A percentile compares a stretch with the other conserved stretches of the same genome.
Evolutionary conservation across 2,113 vertebrate species (phyloP).

Genomic region (Thamnaconus septentrionalis): DNA sequence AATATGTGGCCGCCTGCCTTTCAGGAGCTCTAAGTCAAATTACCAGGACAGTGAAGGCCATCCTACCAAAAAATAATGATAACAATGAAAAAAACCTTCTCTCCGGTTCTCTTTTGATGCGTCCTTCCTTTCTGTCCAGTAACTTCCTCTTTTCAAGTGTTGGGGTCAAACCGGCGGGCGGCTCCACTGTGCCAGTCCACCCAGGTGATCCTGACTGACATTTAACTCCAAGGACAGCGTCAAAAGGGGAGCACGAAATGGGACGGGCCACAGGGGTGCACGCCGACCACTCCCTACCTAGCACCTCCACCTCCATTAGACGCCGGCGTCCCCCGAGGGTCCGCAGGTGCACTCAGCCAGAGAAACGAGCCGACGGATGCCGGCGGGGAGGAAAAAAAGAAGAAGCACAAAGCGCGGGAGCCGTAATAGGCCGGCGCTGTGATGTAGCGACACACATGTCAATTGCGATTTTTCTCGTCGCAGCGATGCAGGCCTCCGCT

Average conservation of each 20-base stretch:
- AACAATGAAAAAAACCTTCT: background rate
- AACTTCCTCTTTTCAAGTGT: constrained; percentile 30
- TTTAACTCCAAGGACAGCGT: constrained; percentile 49
- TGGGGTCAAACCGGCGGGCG: constrained; percentile 19
- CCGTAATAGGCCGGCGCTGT: constrained; percentile 30
- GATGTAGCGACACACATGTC: constrained; percentile 46
- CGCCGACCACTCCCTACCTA: constrained; percentile 35
- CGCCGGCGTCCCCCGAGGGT: constrained; percentile 22
- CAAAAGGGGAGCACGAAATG: constrained; percentile 56
- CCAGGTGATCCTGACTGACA: constrained; percentile 55
- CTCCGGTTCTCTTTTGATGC: constrained; percentile 14
- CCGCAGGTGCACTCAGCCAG: constrained; percentile 22
- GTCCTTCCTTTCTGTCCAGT: background rate
- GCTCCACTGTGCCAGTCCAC: constrained; percentile 24
- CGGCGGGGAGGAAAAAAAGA: constrained; percentile 4
- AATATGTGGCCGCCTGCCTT: constrained; percentile 46
- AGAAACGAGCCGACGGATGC: constrained; percentile 35
- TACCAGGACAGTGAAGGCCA: constrained; percentile 46
- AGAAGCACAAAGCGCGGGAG: constrained; percentile 34
- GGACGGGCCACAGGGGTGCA: constrained; percentile 43
- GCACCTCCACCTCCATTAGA: constrained; percentile 52
- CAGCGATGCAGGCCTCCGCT: constrained; percentile 14
- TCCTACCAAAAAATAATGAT: too few species aligned
- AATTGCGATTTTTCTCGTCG: constrained; percentile 43
- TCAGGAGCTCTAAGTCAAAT: constrained; percentile 45